These are phyloP conservation scores for Ivindomyrus marchei DNA, from an alignment of 2,113 vertebrate genomes.

Conservation along the genomic window DNA sequence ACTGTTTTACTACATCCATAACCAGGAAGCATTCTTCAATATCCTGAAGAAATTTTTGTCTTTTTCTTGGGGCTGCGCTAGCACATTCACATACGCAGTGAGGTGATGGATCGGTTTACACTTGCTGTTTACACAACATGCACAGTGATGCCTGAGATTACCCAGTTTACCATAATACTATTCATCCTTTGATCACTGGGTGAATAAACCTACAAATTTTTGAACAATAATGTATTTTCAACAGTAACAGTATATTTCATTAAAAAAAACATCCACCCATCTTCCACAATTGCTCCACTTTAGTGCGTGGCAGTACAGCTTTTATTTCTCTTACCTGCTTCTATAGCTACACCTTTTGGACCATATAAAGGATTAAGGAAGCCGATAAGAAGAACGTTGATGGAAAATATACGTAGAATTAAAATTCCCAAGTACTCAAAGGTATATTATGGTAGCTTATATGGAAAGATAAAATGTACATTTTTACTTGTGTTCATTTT, in stretches of 20 bases:
- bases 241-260: not conserved
- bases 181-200: not conserved
- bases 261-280: not conserved
- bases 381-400: not conserved
- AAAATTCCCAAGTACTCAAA: not conserved
- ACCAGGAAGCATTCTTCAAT: not conserved
- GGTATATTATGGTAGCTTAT: not conserved
- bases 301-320: not conserved
- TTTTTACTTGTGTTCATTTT: not conserved
- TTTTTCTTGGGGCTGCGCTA: not conserved
- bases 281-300: not conserved
- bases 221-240: not conserved
- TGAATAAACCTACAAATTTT: not conserved
- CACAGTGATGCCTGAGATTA: not conserved
- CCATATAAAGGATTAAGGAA: not conserved
- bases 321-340: not conserved
- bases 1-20: not conserved
- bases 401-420: not conserved
- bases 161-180: not conserved
- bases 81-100: not conserved
- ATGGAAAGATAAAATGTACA: not conserved
- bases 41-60: not conserved
- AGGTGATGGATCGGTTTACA: too few relatives aligned
- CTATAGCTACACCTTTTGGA: not conserved
- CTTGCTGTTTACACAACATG: not conserved